These are phyloP conservation scores for Standfussiana lucernea DNA, from an alignment of 2,888 invertebrate genomes.

Conservation along the genomic window DNA sequence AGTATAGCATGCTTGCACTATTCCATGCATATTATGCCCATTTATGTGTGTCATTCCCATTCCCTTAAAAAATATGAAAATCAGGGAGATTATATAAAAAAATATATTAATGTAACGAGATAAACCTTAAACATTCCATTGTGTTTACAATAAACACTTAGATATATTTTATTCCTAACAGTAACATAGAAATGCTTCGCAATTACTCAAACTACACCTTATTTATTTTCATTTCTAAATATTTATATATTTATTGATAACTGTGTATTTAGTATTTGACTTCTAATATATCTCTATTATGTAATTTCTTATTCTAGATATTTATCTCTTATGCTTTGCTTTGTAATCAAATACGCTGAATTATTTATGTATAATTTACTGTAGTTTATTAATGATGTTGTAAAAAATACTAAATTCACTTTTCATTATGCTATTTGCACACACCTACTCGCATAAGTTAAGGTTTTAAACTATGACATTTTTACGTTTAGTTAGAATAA, in stretches of 20 bases:
- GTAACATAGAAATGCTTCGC: conserved; percentile 16
- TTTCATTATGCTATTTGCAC: conserved; percentile 15
- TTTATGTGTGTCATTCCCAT: conserved; percentile 15
- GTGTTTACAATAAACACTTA: conserved; percentile 7
- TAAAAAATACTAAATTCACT: conserved; percentile 19
- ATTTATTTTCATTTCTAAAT: not conserved
- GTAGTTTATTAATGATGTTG: conserved; percentile 5
- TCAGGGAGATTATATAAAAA: not conserved
- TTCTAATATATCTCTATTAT: not conserved
- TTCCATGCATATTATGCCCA: conserved; percentile 52
- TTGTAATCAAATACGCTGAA: conserved; percentile 16
- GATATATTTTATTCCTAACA: conserved; percentile 1
- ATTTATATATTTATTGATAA: not conserved
- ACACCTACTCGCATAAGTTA: conserved; percentile 18
- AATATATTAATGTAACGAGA: not conserved
- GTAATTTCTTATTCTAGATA: not conserved
- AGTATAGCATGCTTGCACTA: conserved; percentile 51
- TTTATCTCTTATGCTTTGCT: conserved; percentile 16
- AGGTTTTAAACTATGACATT: not conserved
- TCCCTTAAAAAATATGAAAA: conserved; percentile 30
- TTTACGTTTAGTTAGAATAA: not conserved
- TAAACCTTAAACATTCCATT: conserved; percentile 2
- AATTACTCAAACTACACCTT: not conserved
- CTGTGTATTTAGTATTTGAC: conserved; percentile 4
- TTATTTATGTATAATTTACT: not conserved